These are phyloP conservation scores for Drosophila leonis DNA, from an alignment of 2,888 invertebrate species.

Conservation along the genomic window DNA sequence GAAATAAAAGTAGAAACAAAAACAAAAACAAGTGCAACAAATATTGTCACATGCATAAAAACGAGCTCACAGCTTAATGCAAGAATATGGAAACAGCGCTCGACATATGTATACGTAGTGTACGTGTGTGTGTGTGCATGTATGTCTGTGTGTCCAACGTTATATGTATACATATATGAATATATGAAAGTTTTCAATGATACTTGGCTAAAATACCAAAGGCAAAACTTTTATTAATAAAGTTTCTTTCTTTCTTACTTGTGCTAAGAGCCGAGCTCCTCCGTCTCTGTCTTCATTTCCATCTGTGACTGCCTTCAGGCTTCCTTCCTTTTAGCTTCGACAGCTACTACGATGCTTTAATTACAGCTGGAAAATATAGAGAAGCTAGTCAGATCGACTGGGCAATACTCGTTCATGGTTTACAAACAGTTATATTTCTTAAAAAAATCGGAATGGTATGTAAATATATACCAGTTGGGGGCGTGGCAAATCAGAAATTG, in stretches of 20 bases:
- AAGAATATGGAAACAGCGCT: constrained; percentile 67
- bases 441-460: no score
- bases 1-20: constrained; percentile 40
- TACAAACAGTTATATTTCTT: neutral
- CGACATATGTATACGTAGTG: constrained; percentile 70
- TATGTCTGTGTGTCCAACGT: constrained; percentile 38
- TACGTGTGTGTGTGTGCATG: constrained; percentile 14
- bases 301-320: constrained; percentile 55
- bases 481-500: no score
- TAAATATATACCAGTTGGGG: no score
- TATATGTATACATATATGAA: constrained; percentile 68
- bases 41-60: constrained; percentile 76
- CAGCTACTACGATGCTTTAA: constrained; percentile 68
- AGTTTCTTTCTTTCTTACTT: constrained; percentile 73
- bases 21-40: constrained; percentile 56
- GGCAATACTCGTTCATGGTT: neutral
- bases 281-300: constrained; percentile 16
- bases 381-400: neutral
- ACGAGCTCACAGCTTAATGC: constrained; percentile 72
- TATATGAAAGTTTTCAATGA: constrained; percentile 81
- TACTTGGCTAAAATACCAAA: constrained; percentile 78
- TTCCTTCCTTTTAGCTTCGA: constrained; percentile 44
- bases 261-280: constrained; percentile 30
- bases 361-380: constrained; percentile 55
- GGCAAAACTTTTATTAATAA: constrained; percentile 82